Evolutionary conservation across 2,797 vertebrate species (phyloP).

Genomic region (Pelobates cultripes): DNA sequence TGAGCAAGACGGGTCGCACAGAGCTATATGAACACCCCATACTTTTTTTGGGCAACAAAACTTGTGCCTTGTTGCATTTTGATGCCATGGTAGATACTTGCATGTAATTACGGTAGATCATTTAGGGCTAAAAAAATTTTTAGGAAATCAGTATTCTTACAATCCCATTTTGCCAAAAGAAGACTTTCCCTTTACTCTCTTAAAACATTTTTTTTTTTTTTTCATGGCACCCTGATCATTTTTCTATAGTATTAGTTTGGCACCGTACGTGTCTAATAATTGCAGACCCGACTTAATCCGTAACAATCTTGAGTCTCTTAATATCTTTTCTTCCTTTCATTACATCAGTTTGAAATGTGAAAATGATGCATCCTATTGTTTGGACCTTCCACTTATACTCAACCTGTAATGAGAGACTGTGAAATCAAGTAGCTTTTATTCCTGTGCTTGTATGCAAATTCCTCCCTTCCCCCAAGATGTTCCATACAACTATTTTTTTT

Average conservation of each 20-base stretch:
- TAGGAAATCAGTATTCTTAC: neutral
- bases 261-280: constrained; percentile 58
- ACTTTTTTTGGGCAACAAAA: neutral
- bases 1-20: too few species aligned
- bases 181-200: neutral
- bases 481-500: too few species aligned
- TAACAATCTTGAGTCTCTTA: neutral
- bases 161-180: neutral
- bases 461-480: too few species aligned
- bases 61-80: neutral
- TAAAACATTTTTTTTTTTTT: neutral
- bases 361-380: constrained; percentile 60
- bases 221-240: constrained; percentile 55
- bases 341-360: constrained; percentile 72
- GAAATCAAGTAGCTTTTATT: constrained; percentile 70
- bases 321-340: neutral
- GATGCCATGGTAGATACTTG: neutral
- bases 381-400: constrained; percentile 59
- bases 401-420: constrained; percentile 76
- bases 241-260: constrained; percentile 67
- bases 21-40: too few species aligned
- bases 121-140: too few species aligned
- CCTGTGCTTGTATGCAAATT: constrained; percentile 62
- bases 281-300: neutral
- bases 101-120: too few species aligned